Evolutionary conservation across 1,140 invertebrate genomes (phyloP).

Genomic region (Drosophila serrata): DNA sequence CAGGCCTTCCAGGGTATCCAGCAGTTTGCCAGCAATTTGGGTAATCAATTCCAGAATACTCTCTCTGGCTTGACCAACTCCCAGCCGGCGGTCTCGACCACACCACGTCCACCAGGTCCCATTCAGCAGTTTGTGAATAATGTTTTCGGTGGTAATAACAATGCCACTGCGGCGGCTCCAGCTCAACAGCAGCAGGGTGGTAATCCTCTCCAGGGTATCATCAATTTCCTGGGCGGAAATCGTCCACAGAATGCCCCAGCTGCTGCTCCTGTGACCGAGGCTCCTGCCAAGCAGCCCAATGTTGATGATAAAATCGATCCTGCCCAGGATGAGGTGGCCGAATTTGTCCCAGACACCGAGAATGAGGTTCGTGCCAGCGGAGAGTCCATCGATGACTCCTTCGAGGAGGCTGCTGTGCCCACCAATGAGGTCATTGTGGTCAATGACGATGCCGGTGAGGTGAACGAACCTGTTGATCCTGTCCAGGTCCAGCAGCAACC

Average conservation of each 20-base stretch:
- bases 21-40: constrained; percentile 78
- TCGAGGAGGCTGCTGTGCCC: constrained; percentile 70
- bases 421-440: constrained; percentile 76
- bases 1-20: constrained; percentile 81
- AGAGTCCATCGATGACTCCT: constrained; percentile 69
- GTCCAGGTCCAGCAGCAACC: constrained; percentile 8
- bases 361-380: constrained; percentile 76
- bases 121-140: constrained; percentile 78
- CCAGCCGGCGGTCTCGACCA: constrained; percentile 63
- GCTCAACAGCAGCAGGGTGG: constrained; percentile 63
- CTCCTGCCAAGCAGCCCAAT: constrained; percentile 29
- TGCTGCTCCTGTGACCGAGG: constrained; percentile 25
- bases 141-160: constrained; percentile 66
- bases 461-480: constrained; percentile 12
- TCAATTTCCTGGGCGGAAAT: constrained; percentile 79
- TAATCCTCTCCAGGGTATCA: constrained; percentile 47
- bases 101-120: constrained; percentile 72
- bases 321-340: constrained; percentile 44
- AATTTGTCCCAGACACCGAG: constrained; percentile 43
- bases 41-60: constrained; percentile 78
- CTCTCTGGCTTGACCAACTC: constrained; percentile 66
- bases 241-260: constrained; percentile 64
- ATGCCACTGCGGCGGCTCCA: constrained; percentile 45
- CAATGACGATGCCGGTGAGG: constrained; percentile 67
- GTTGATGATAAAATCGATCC: constrained; percentile 70